phyloP scores from a whole-genome alignment of 2,797 vertebrate species.

The Siniperca undulata region DNA sequence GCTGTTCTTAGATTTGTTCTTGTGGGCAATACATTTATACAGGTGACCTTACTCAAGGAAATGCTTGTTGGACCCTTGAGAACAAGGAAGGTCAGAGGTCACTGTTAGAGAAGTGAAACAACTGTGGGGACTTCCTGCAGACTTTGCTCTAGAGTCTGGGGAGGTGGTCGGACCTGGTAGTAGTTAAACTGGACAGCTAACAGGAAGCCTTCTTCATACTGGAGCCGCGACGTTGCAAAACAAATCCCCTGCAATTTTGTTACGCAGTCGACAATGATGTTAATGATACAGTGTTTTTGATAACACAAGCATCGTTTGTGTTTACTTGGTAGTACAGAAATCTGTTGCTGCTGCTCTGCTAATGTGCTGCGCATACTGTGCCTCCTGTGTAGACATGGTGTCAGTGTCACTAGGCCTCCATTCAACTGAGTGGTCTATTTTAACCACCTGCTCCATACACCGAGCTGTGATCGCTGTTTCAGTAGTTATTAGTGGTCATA shows the following conservation, averaged over 20 bases:
- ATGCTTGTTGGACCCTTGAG: slow-evolving; percentile 16
- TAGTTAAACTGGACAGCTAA: slow-evolving; percentile 65
- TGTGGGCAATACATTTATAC: slow-evolving; percentile 13
- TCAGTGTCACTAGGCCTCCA: neutral
- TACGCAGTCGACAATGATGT: neutral
- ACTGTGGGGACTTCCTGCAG: slow-evolving; percentile 19
- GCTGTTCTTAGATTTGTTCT: slow-evolving; percentile 4
- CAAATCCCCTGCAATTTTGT: slow-evolving; percentile 14
- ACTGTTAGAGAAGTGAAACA: slow-evolving; percentile 46
- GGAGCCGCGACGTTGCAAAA: neutral
- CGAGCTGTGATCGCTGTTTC: neutral
- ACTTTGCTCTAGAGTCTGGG: slow-evolving; percentile 24
- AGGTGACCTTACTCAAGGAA: slow-evolving; percentile 41
- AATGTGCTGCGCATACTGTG: neutral
- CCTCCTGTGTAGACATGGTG: neutral
- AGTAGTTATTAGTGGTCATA: neutral
- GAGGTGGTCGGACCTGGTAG: slow-evolving; percentile 75
- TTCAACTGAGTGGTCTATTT: neutral
- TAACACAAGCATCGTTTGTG: neutral
- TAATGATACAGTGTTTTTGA: neutral
- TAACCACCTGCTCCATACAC: neutral
- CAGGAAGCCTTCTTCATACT: slow-evolving; percentile 43
- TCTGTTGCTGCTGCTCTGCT: neutral
- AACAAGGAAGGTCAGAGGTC: slow-evolving; percentile 48
- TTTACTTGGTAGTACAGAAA: neutral